Evolutionary conservation across 1,140 invertebrate genomes (phyloP).

Genomic region (Drosophila nigrodunni): DNA sequence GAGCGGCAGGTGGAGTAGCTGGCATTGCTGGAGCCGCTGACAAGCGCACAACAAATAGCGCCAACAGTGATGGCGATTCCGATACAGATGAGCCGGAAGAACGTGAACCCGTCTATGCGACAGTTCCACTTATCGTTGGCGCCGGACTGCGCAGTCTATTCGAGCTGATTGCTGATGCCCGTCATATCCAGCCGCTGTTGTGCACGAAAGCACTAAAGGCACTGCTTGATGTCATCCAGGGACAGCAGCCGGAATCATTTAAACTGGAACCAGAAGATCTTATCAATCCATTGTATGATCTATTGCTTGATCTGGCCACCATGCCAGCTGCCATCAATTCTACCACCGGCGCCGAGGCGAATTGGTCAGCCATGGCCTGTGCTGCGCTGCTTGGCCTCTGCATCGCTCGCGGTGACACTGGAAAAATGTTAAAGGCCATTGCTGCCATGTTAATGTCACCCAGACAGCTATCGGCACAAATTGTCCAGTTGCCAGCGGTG

Average conservation of each 20-base stretch:
- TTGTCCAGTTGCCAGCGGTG: conserved; percentile 94
- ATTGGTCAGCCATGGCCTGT: conserved; percentile 94
- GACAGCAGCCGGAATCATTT: conserved; percentile 85
- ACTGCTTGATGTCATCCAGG: conserved; percentile 95
- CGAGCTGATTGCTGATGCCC: conserved; percentile 94
- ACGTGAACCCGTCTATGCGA: conserved; percentile 69
- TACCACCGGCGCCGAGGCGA: conserved; percentile 86
- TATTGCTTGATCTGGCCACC: conserved; percentile 92
- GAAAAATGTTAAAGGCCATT: conserved; percentile 94
- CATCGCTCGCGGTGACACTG: conserved; percentile 97
- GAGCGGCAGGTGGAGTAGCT: conserved; percentile 7
- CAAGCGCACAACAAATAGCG: conserved; percentile 58
- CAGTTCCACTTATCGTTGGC: conserved; percentile 91
- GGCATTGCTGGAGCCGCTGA: conserved; percentile 11
- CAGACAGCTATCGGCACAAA: conserved; percentile 90
- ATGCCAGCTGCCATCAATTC: conserved; percentile 86
- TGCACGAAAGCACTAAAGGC: conserved; percentile 95
- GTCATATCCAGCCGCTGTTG: conserved; percentile 91
- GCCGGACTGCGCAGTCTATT: conserved; percentile 96
- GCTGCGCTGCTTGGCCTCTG: conserved; percentile 95
- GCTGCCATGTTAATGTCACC: conserved; percentile 95
- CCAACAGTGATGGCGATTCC: conserved; percentile 79
- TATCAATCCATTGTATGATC: conserved; percentile 91
- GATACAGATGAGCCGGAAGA: conserved; percentile 77
- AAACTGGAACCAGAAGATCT: conserved; percentile 89